phyloP scores from a whole-genome alignment of 2,797 vertebrate genomes.

The Dipus sagitta region DNA sequence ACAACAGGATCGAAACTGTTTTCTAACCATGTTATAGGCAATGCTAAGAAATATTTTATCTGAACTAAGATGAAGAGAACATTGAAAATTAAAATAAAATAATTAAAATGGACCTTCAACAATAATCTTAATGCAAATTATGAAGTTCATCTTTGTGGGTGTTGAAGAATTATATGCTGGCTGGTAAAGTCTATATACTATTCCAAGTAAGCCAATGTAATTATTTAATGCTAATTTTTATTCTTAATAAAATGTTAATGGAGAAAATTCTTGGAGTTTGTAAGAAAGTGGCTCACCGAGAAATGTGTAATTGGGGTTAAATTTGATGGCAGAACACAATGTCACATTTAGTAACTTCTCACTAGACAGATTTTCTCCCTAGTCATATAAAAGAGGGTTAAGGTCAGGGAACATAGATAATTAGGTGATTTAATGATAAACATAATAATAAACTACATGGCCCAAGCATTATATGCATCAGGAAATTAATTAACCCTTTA shows the following conservation, averaged over 20 bases:
- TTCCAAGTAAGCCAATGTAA: constrained; percentile 56
- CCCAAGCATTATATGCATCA: constrained; percentile 26
- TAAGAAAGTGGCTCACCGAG: constrained; percentile 53
- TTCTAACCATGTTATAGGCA: constrained; percentile 18
- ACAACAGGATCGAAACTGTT: constrained; percentile 30
- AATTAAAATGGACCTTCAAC: constrained; percentile 58
- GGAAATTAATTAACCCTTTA: background rate
- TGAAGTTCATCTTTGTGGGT: constrained; percentile 26
- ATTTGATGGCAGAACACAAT: constrained; percentile 42
- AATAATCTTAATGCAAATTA: constrained; percentile 59
- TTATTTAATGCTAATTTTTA: constrained; percentile 72
- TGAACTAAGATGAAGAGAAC: background rate
- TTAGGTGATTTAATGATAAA: constrained; percentile 4
- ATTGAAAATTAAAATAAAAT: constrained; percentile 71
- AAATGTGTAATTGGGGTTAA: constrained; percentile 64
- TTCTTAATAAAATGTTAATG: constrained; percentile 60
- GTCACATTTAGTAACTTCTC: constrained; percentile 35
- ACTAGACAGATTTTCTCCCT: constrained; percentile 17
- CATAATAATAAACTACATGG: background rate
- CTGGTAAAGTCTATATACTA: constrained; percentile 51
- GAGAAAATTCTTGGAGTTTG: background rate
- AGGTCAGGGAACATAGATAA: background rate
- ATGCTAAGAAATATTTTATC: constrained; percentile 60
- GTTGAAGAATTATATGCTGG: constrained; percentile 46
- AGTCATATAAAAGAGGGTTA: background rate